Percentiles rank a stretch among this genome's conserved stretches.
Evolutionary conservation across 2,888 invertebrate species (phyloP).

Genomic region (Chrysotoxum bicinctum): DNA sequence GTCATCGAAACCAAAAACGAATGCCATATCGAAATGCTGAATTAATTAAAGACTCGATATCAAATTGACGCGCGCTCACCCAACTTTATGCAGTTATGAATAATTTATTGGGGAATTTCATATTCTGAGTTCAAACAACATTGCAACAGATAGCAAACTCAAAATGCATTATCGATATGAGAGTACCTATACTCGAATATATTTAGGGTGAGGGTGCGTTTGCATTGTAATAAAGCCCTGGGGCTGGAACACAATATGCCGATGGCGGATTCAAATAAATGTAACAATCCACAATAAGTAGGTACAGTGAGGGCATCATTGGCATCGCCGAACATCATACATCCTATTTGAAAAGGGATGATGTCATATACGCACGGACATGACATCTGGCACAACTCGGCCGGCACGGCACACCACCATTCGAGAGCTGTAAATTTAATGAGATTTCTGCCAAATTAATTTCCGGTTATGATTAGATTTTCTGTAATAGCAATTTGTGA

Average conservation of each 20-base stretch:
- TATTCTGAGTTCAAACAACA: constrained; percentile 32
- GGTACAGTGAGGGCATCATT: neutral
- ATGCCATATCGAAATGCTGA: constrained; percentile 23
- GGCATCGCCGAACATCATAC: constrained; percentile 45
- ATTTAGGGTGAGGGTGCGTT: neutral
- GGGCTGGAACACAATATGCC: neutral
- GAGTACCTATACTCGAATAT: too few species aligned
- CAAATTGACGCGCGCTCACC: constrained; percentile 60
- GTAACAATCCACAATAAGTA: constrained; percentile 18
- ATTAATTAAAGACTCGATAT: constrained; percentile 58
- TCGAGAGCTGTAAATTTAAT: constrained; percentile 80
- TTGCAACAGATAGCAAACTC: constrained; percentile 23
- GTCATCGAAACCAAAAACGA: constrained; percentile 22
- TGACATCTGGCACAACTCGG: constrained; percentile 40
- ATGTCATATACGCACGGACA: constrained; percentile 11
- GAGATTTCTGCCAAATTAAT: constrained; percentile 82
- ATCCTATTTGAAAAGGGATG: constrained; percentile 25
- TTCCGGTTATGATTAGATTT: constrained; percentile 82
- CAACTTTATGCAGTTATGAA: constrained; percentile 61
- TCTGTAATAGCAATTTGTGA: constrained; percentile 82
- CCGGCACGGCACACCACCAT: too few species aligned
- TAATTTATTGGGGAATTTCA: constrained; percentile 61
- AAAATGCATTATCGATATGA: constrained; percentile 22
- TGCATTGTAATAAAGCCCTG: neutral
- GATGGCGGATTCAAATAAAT: constrained; percentile 24